phyloP scores from a whole-genome alignment of 2,888 invertebrate species.

The Cabera pusaria region DNA sequence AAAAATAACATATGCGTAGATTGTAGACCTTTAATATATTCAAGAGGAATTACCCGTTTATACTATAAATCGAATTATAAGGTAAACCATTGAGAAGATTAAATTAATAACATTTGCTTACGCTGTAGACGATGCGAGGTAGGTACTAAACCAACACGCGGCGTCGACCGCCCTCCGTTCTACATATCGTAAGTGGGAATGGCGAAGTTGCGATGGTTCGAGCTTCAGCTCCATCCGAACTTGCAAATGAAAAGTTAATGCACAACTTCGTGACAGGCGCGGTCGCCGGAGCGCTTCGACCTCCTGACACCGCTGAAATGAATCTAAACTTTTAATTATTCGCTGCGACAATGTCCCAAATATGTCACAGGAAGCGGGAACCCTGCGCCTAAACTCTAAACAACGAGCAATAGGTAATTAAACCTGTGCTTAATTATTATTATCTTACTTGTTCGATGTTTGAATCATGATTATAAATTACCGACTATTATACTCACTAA shows the following conservation, averaged over 20 bases:
- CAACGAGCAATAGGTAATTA: slow-evolving; percentile 30
- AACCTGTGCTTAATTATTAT: too few species aligned
- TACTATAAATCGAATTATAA: too few species aligned
- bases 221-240: slow-evolving; percentile 60
- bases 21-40: too few species aligned
- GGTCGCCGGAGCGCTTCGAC: slow-evolving; percentile 52
- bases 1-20: too few species aligned
- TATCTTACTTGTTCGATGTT: too few species aligned
- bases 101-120: slow-evolving; percentile 6
- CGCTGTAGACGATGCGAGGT: slow-evolving; percentile 2
- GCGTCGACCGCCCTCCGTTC: slow-evolving; percentile 27
- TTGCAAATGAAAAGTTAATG: slow-evolving; percentile 79
- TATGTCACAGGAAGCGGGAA: slow-evolving; percentile 41
- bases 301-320: slow-evolving; percentile 55
- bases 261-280: slow-evolving; percentile 67
- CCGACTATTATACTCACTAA: too few species aligned
- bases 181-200: slow-evolving; percentile 54
- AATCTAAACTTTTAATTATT: slow-evolving; percentile 71
- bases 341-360: slow-evolving; percentile 48
- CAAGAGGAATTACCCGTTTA: too few species aligned
- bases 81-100: slow-evolving; percentile 14
- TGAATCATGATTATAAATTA: too few species aligned
- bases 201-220: slow-evolving; percentile 57
- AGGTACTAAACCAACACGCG: slow-evolving; percentile 16
- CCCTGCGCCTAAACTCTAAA: slow-evolving; percentile 27